These are phyloP conservation scores for Cuniculus paca DNA, from an alignment of 2,797 vertebrate species.

Conservation along the genomic window DNA sequence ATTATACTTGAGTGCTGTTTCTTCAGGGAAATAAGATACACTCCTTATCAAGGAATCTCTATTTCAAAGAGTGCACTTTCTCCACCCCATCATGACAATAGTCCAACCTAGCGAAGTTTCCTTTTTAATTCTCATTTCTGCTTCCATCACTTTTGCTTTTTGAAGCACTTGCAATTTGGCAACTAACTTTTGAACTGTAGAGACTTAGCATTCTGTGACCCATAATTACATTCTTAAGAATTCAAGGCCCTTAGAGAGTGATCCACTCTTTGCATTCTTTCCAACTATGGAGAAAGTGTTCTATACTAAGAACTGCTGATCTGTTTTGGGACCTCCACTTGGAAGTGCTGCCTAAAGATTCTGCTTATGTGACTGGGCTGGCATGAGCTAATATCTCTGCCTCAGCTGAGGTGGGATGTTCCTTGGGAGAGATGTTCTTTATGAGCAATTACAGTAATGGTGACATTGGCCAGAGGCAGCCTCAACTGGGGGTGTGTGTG, in stretches of 20 bases:
- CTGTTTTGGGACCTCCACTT: neutral
- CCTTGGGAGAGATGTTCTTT: neutral
- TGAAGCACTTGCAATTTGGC: neutral
- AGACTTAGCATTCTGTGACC: neutral
- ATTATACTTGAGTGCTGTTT: neutral
- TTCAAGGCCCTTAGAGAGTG: neutral
- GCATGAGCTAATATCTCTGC: neutral
- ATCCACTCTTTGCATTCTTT: neutral
- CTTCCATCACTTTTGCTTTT: neutral
- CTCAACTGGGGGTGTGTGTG: too few relatives aligned
- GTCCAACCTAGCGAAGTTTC: neutral
- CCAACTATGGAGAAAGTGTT: neutral
- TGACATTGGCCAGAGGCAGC: neutral
- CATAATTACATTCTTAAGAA: neutral
- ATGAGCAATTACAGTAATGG: accelerated
- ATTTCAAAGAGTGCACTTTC: neutral
- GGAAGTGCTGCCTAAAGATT: neutral
- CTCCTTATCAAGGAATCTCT: neutral
- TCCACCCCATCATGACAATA: neutral
- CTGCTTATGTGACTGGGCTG: neutral
- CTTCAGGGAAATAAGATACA: neutral
- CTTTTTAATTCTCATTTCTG: neutral
- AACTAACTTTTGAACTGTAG: neutral
- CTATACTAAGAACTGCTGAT: constrained; percentile 22
- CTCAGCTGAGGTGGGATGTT: neutral